phyloP scores from a whole-genome alignment of 2,888 invertebrate genomes.

The Oscheius sp. region DNA sequence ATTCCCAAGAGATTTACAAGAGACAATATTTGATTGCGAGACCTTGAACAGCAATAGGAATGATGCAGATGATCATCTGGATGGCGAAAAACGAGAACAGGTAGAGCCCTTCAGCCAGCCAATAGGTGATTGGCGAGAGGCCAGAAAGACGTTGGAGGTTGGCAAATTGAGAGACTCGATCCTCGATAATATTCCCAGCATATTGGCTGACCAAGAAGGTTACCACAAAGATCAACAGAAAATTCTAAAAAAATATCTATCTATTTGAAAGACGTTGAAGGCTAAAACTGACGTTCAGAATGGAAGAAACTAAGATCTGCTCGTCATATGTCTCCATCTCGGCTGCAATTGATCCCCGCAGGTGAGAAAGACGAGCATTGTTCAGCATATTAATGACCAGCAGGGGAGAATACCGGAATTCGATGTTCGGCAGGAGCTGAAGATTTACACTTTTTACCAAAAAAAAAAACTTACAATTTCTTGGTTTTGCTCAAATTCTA shows the following conservation, averaged over 20 bases:
- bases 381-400: not conserved
- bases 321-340: not conserved
- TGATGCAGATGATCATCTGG: slow-evolving; percentile 9
- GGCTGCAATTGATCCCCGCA: not conserved
- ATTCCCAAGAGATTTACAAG: not conserved
- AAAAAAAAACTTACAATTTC: not conserved
- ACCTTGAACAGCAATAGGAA: slow-evolving; percentile 24
- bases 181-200: slow-evolving; percentile 53
- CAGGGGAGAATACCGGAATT: not conserved
- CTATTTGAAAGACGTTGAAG: not conserved
- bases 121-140: slow-evolving; percentile 50
- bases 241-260: not conserved
- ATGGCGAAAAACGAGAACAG: slow-evolving; percentile 5
- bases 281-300: not conserved
- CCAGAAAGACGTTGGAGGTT: slow-evolving; percentile 62
- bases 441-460: too few relatives aligned
- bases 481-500: too few relatives aligned
- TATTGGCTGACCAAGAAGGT: slow-evolving; percentile 47
- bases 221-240: slow-evolving; percentile 23
- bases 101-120: slow-evolving; percentile 34
- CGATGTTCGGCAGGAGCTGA: slow-evolving; percentile 4
- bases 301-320: not conserved
- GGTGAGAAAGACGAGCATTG: not conserved
- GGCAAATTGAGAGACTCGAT: slow-evolving; percentile 47
- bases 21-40: not conserved